Conservation (phyloP, 64 coral and sea anemone species). For the Acropora yongei region DNA sequence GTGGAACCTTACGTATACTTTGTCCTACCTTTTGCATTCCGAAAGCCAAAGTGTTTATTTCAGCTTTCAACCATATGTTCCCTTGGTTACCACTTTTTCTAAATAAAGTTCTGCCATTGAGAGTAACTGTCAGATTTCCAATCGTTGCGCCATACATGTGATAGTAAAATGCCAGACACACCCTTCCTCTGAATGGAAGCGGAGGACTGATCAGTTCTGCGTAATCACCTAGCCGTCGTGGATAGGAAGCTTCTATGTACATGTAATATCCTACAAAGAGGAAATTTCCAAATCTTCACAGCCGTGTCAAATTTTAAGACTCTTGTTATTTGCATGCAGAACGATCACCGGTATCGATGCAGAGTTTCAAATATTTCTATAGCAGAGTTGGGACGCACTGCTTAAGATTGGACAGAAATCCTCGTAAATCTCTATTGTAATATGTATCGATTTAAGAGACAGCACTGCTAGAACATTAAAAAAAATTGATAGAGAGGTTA, state of each 20-base stretch:
- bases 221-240: conserved; percentile 41
- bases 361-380: no score
- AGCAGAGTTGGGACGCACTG: no score
- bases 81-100: conserved; percentile 16
- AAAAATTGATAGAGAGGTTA: no score
- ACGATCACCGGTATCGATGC: no score
- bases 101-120: background rate
- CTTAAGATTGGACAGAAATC: no score
- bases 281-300: no score
- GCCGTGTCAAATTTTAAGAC: no score
- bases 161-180: conserved; percentile 32
- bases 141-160: conserved; percentile 49
- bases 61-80: conserved; percentile 25
- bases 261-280: background rate
- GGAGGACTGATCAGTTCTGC: conserved; percentile 11
- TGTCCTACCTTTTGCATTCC: conserved; percentile 11
- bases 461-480: no score
- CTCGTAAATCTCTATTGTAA: no score
- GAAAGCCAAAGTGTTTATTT: background rate
- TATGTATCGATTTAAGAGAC: no score
- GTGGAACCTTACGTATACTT: no score
- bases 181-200: background rate
- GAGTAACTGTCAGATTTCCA: conserved; percentile 11
- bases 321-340: no score
- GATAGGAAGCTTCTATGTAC: conserved; percentile 36